These are phyloP conservation scores for Cyrtodaria siliqua DNA, from an alignment of 2,888 invertebrate genomes.

Conservation along the genomic window DNA sequence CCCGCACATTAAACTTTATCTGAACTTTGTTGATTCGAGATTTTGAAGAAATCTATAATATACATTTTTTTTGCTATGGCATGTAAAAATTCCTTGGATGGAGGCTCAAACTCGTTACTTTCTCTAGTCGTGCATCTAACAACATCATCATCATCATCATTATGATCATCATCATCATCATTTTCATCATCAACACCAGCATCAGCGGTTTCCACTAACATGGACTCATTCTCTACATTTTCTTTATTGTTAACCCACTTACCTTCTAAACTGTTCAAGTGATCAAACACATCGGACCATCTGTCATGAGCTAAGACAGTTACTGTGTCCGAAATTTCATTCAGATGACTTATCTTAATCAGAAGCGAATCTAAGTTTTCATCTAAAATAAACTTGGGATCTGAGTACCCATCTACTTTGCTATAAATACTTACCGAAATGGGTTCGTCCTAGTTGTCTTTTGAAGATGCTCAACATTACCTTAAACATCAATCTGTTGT, in stretches of 20 bases:
- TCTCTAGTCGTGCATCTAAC: neutral
- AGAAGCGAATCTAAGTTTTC: too few relatives aligned
- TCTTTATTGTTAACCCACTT: too few relatives aligned
- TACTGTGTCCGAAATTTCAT: neutral
- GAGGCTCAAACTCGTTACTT: conserved; percentile 6
- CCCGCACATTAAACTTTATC: neutral
- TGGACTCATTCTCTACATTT: neutral
- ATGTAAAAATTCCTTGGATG: conserved; percentile 1
- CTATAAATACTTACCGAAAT: too few relatives aligned
- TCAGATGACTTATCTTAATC: conserved; percentile 1
- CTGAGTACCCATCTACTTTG: too few relatives aligned
- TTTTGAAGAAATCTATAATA: neutral
- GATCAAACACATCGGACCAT: conserved; percentile 7
- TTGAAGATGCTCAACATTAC: too few relatives aligned
- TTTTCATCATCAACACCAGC: neutral
- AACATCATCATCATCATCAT: neutral
- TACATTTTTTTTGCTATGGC: conserved; percentile 16
- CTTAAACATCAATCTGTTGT: neutral
- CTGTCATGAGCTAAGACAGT: neutral
- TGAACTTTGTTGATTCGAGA: neutral
- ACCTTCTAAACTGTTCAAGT: neutral
- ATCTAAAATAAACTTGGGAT: too few relatives aligned
- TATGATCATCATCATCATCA: neutral
- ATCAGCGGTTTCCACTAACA: neutral
- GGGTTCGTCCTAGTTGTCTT: too few relatives aligned